A percentile compares a stretch with the other conserved stretches of the same genome.
Evolutionary conservation across 2,888 invertebrate genomes (phyloP).

Genomic region (Eutolmus rufibarbis): DNA sequence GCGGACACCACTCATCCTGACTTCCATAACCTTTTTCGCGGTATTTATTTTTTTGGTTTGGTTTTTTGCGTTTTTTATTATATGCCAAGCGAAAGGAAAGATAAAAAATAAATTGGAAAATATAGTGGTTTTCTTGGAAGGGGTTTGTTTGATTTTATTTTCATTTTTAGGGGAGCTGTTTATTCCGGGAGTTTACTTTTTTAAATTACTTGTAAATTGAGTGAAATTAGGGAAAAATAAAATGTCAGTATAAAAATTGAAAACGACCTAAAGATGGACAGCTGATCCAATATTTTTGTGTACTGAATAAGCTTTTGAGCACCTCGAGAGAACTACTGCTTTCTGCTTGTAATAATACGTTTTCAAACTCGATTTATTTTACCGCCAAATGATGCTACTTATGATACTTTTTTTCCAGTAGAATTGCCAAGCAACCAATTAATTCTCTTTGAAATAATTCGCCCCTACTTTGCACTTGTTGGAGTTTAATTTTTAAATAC

Average conservation of each 20-base stretch:
- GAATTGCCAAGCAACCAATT: not conserved
- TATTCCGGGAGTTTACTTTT: not conserved
- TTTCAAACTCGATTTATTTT: not conserved
- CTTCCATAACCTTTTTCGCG: constrained; percentile 53
- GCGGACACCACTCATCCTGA: constrained; percentile 60
- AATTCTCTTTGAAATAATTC: too few relatives aligned
- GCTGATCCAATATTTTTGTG: not conserved
- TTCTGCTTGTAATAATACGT: not conserved
- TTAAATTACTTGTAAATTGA: not conserved
- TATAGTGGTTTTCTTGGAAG: not conserved
- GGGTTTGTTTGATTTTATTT: not conserved
- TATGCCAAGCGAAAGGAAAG: not conserved
- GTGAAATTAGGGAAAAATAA: not conserved
- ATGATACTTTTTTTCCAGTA: not conserved
- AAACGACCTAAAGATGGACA: not conserved
- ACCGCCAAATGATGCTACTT: too few relatives aligned
- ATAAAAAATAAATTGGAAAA: constrained; percentile 38
- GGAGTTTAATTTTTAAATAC: too few relatives aligned
- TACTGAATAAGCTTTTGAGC: not conserved
- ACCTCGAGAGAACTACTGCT: not conserved
- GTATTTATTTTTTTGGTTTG: constrained; percentile 9
- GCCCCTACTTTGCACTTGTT: too few relatives aligned
- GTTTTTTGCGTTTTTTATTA: not conserved
- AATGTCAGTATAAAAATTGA: not conserved
- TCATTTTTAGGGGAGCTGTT: not conserved